Evolutionary conservation across 92 coral and sea anemone species (phyloP).

Genomic region (Epizoanthus scotinus): DNA sequence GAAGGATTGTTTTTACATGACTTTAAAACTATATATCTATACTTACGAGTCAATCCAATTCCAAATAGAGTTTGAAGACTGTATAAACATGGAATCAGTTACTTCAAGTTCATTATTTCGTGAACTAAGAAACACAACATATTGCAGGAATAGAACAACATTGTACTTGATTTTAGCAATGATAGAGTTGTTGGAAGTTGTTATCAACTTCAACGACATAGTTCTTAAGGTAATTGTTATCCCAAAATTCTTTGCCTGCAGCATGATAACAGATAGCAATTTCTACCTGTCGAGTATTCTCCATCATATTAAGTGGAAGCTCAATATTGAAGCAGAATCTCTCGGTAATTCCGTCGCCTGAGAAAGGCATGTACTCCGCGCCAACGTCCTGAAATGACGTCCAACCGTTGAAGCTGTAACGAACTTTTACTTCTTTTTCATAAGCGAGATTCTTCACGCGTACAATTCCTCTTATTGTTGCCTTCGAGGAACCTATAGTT

Average conservation of each 20-base stretch:
- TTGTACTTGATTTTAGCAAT: too few relatives aligned
- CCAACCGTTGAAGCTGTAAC: conserved; percentile 76
- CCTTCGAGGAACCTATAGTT: conserved; percentile 61
- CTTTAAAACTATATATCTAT: too few relatives aligned
- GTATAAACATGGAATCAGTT: too few relatives aligned
- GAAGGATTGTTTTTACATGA: too few relatives aligned
- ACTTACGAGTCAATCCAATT: too few relatives aligned
- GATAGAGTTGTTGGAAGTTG: background rate
- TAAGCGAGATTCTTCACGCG: conserved; percentile 75
- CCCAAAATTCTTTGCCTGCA: conserved; percentile 68
- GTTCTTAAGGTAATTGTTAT: conserved; percentile 60
- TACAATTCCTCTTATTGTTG: conserved; percentile 65
- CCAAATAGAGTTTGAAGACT: too few relatives aligned
- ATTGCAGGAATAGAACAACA: too few relatives aligned
- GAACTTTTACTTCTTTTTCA: conserved; percentile 71
- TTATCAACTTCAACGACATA: conserved; percentile 36
- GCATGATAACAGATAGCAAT: conserved; percentile 72
- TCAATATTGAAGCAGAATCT: conserved; percentile 79
- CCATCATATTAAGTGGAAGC: conserved; percentile 58
- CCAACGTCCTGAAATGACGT: conserved; percentile 59
- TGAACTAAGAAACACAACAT: too few relatives aligned
- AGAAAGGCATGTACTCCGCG: conserved; percentile 75
- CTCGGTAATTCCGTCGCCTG: conserved; percentile 73
- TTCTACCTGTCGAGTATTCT: conserved; percentile 44
- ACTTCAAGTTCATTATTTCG: too few relatives aligned